Evolutionary conservation across 2,888 invertebrate species (phyloP).

Genomic region (Dinocampus coccinellae): DNA sequence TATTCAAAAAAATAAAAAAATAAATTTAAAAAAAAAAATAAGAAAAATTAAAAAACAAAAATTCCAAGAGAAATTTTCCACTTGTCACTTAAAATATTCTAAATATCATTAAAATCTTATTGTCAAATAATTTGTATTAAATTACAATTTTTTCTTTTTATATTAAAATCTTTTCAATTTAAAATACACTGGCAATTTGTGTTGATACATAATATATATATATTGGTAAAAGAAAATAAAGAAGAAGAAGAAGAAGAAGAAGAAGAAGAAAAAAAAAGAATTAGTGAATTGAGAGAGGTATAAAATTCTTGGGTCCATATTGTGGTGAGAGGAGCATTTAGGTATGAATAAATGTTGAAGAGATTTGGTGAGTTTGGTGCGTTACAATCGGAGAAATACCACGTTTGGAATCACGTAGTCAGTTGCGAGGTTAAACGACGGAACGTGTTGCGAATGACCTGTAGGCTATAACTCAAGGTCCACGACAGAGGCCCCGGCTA

Average conservation of each 20-base stretch:
- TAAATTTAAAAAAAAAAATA: too few species aligned
- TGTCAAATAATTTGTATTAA: too few species aligned
- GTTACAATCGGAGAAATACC: constrained; percentile 17
- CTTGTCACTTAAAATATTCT: too few species aligned
- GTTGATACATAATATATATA: not conserved
- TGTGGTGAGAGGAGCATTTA: not conserved
- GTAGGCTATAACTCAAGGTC: constrained; percentile 63
- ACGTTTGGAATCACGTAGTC: constrained; percentile 34
- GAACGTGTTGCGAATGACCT: constrained; percentile 67
- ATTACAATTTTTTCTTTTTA: too few species aligned
- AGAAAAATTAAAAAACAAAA: too few species aligned
- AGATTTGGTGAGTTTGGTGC: constrained; percentile 13
- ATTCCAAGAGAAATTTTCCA: too few species aligned
- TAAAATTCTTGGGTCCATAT: not conserved
- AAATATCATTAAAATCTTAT: too few species aligned
- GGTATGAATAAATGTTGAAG: constrained; percentile 15
- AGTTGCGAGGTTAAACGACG: constrained; percentile 66
- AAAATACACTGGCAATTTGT: too few species aligned
- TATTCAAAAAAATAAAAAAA: too few species aligned
- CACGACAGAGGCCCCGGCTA: constrained; percentile 40
- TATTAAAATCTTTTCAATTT: too few species aligned
- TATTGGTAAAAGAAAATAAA: not conserved
- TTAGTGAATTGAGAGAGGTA: not conserved
- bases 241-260: not conserved
- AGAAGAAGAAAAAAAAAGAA: not conserved